Base-by-base conservation (phyloP, 2,888 invertebrate species). In the Galeruca laticollis region DNA sequence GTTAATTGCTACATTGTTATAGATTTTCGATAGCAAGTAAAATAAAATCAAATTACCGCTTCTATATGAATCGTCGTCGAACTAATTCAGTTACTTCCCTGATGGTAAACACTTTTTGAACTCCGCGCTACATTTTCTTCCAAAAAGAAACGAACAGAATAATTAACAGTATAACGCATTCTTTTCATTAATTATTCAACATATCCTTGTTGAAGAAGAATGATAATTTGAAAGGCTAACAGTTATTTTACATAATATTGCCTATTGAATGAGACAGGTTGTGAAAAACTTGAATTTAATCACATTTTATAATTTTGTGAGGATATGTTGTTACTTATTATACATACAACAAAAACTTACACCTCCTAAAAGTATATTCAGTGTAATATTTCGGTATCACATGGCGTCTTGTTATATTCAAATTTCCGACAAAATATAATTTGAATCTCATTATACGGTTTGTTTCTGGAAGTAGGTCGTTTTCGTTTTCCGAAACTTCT, bases 361-460 rank as follows among this genome's bases (percentile, higher is more conserved):
- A 40, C 40, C 13, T 40, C 11, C n/a, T 40, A n/a, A 40, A 40
- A 40, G 10, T 9, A n/a, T 40, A n/a, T 13, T 40, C 1, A 40
- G 40, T 40, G 40, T 40, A 13, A 40, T 40, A 40, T 35, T 35
- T 11, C 9, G 2, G 57, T 47, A 54, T 60, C 61, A 67, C 31
- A 52, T 52, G 67, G 59, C 69, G 21, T 31, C 59, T 31, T 61
- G 68, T 60, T 57, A 59, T 67, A 73, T 69, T 69, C 68, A 73
- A 71, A 73, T 73, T 71, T 69, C 51, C 60, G 43, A 64, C 60
- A 21, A 68, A 68, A 70, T 65, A 65, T 60, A 68, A 72, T 72
- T 71, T 73, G 71, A 73, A 70, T 71, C 71, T 73, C 69, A 71
- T 71, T 75, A 74, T 40, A 43, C 49, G 69, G 74, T 70, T 72